phyloP scores from a whole-genome alignment of 2,113 vertebrate species.

The Leuciscus idus region DNA sequence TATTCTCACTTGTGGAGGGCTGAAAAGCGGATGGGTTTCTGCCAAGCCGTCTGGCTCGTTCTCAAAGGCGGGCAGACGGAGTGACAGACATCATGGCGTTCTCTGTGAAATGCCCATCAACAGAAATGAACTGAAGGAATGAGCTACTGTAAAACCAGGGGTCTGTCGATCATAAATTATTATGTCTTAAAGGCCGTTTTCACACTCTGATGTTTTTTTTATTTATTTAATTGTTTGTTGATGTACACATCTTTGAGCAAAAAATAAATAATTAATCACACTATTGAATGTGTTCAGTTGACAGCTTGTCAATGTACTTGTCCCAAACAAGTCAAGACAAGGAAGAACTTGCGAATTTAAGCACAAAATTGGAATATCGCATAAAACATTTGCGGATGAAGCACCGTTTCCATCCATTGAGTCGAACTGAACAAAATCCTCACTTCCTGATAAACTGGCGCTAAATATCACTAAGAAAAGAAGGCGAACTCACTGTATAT shows the following conservation, averaged over 20 bases:
- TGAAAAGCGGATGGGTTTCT: slow-evolving; percentile 48
- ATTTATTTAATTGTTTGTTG: too few relatives aligned
- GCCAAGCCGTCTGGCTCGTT: slow-evolving; percentile 55
- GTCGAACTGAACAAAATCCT: too few relatives aligned
- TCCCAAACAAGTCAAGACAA: not conserved
- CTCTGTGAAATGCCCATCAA: slow-evolving; percentile 2
- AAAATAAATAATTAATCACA: not conserved
- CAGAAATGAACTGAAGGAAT: not conserved
- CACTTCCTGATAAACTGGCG: too few relatives aligned
- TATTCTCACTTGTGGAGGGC: slow-evolving; percentile 61
- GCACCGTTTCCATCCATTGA: too few relatives aligned
- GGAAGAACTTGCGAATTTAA: not conserved
- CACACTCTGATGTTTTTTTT: too few relatives aligned
- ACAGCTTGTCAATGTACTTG: not conserved
- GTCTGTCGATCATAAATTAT: not conserved
- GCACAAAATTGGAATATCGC: too few relatives aligned
- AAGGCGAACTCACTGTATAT: too few relatives aligned
- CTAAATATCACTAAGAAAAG: too few relatives aligned
- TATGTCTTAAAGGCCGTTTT: not conserved
- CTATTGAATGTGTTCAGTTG: not conserved
- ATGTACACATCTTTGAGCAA: too few relatives aligned
- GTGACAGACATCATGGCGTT: slow-evolving; percentile 24
- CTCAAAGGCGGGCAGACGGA: slow-evolving; percentile 47
- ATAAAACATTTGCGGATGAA: too few relatives aligned
- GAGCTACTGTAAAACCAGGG: not conserved